Conservation (phyloP, 1,140 invertebrate genomes). For the Gryllus bimaculatus region DNA sequence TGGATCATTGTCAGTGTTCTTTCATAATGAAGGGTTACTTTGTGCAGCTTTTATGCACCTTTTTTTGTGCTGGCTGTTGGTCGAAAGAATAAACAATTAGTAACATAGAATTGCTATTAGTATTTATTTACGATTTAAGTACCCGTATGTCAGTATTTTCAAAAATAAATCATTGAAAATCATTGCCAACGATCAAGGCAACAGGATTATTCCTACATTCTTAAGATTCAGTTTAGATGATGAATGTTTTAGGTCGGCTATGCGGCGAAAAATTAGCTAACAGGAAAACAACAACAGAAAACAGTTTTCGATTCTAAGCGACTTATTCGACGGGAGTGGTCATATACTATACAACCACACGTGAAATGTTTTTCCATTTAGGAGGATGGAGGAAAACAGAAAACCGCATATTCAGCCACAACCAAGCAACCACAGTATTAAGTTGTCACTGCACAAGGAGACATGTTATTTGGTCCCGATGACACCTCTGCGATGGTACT, state of each 20-base stretch:
- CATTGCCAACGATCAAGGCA: conserved; percentile 97
- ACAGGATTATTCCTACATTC: conserved; percentile 95
- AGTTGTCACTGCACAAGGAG: conserved; percentile 59
- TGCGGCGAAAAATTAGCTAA: conserved; percentile 95
- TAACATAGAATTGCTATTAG: conserved; percentile 88
- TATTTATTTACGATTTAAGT: conserved; percentile 98
- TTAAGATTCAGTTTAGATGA: conserved; percentile 93
- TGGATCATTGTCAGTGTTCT: neutral
- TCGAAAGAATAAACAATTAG: conserved; percentile 69
- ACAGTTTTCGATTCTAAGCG: conserved; percentile 95
- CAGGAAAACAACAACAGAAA: conserved; percentile 95
- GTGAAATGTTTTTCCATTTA: conserved; percentile 88
- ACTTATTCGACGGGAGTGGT: conserved; percentile 90
- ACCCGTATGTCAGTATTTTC: conserved; percentile 97
- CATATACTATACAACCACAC: conserved; percentile 81
- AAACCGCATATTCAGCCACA: conserved; percentile 89
- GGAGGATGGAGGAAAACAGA: conserved; percentile 71
- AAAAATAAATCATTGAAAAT: conserved; percentile 97
- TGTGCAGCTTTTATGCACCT: conserved; percentile 31
- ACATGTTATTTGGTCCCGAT: conserved; percentile 89
- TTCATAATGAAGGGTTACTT: neutral
- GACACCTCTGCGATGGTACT: conserved; percentile 98
- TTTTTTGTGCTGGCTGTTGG: conserved; percentile 40
- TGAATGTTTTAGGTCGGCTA: conserved; percentile 94
- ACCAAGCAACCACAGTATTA: no score